A percentile compares a stretch with the other conserved stretches of the same genome.
Conservation (phyloP, 2,797 vertebrate species). For the Pantherophis alleghaniensis region DNA sequence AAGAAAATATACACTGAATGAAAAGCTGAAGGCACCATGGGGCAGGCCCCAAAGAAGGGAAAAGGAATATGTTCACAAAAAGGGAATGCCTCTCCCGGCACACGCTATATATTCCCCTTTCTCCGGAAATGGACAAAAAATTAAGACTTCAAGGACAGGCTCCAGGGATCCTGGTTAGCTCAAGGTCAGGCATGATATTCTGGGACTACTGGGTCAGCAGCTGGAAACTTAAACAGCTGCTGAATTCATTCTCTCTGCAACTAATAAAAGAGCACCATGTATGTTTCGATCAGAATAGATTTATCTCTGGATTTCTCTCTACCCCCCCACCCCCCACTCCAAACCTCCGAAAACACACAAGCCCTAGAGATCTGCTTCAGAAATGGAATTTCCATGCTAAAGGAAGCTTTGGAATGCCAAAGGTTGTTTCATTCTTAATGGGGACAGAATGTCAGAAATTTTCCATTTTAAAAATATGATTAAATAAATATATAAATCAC, state of each 20-base stretch:
- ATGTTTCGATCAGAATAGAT: conserved; percentile 16
- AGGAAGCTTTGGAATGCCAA: conserved; percentile 19
- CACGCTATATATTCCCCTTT: background rate
- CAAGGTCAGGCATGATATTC: conserved; percentile 29
- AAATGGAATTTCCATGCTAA: conserved; percentile 37
- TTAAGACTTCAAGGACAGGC: conserved; percentile 33
- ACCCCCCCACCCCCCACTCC: too few relatives aligned
- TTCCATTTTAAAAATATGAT: conserved; percentile 18
- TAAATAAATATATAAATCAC: background rate
- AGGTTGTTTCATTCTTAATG: conserved; percentile 25
- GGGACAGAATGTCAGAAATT: conserved; percentile 28
- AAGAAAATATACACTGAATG: conserved; percentile 25
- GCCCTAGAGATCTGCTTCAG: conserved; percentile 22
- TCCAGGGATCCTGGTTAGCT: conserved; percentile 30
- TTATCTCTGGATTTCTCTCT: background rate
- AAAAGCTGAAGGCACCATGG: background rate
- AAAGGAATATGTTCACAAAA: conserved; percentile 9
- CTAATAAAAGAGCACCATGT: conserved; percentile 18
- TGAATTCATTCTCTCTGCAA: conserved; percentile 28
- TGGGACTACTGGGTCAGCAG: conserved; percentile 29
- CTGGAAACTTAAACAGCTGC: conserved; percentile 36
- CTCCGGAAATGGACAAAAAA: conserved; percentile 12
- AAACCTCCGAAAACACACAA: background rate
- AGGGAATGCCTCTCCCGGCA: background rate
- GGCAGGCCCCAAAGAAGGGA: conserved; percentile 9